Conservation (phyloP, 1,140 invertebrate species). For the Drosophila navojoa region DNA sequence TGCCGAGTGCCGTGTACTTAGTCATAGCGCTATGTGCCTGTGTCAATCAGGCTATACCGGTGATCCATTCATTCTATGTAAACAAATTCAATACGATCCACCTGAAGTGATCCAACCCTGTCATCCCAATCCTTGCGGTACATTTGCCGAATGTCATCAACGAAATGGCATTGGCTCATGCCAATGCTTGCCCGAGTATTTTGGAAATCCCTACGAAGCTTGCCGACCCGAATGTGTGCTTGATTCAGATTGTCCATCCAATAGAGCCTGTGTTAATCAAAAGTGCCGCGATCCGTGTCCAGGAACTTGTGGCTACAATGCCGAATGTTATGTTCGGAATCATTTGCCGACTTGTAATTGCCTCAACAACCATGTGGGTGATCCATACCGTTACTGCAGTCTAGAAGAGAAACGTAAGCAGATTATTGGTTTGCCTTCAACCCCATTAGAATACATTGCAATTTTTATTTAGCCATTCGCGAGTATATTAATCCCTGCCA, state of each 20-base stretch:
- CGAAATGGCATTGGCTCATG: conserved; percentile 84
- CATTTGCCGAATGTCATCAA: conserved; percentile 85
- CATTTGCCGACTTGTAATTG: conserved; percentile 90
- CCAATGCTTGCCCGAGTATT: conserved; percentile 85
- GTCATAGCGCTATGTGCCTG: conserved; percentile 90
- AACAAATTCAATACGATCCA: conserved; percentile 82
- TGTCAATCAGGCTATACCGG: conserved; percentile 88
- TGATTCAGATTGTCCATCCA: conserved; percentile 86
- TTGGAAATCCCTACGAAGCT: conserved; percentile 85
- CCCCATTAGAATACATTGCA: not conserved
- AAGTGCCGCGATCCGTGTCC: conserved; percentile 87
- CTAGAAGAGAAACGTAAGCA: conserved; percentile 72
- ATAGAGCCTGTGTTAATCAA: conserved; percentile 85
- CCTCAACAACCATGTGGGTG: conserved; percentile 87
- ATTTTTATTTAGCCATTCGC: conserved; percentile 57
- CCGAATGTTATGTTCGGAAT: conserved; percentile 89
- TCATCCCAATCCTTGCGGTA: conserved; percentile 86
- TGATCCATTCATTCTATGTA: conserved; percentile 87
- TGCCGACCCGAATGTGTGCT: conserved; percentile 87
- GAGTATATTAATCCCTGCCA: conserved; percentile 85
- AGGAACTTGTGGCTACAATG: conserved; percentile 87
- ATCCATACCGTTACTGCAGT: conserved; percentile 87
- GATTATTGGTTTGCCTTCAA: not conserved
- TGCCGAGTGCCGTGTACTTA: conserved; percentile 89
- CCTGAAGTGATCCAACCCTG: conserved; percentile 84